Base-by-base conservation (phyloP, 2,888 invertebrate genomes). In the Syrphus vitripennis region DNA sequence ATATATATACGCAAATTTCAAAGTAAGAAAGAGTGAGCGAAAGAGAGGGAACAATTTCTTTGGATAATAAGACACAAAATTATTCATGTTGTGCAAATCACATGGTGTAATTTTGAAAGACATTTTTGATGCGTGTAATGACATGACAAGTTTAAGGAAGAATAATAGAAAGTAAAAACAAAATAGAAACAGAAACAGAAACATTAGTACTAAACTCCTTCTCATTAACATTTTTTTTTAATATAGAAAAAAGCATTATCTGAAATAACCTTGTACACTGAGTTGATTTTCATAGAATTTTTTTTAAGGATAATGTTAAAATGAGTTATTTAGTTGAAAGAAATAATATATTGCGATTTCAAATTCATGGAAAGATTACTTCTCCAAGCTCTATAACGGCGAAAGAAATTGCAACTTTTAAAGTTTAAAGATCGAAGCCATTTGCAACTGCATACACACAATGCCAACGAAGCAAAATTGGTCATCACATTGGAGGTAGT, bases 81-180 rank as follows among this genome's bases (percentile, higher is more conserved):
- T 55, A 26, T 40, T 69, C 53, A 21, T 61, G 53, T 45, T 57
- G 45, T 70, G 70, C 55, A 16, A 76, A 48, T 59, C 24, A n/a
- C n/a, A 76, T 77, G 65, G 67, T 42, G 57, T 67, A 42, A 74
- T 61, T 59, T 59, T 2, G 14, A 34, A 19, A 19, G 2, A 12
- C 21, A 16, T 59, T 50, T 59, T 29, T 75, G 61, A 63, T 48
- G 83, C 74, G 74, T 83, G 70, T 75, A 83, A 83, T 83, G 53
- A 53, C 59, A 77, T 72, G 71, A 77, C 55, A 40, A n/a, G 48
- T 75, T 67, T 75, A 21, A 59, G 4, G 37, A 37, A 55, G 29
- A 55, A 16, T 55, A 19, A 55, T 29, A 55, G 29, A 55, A 55
- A n/a, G n/a, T n/a, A n/a, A n/a, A n/a, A n/a, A n/a, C n/a, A n/a